Evolutionary conservation across 2,113 vertebrate species (phyloP).

Genomic region (Sorex araneus): DNA sequence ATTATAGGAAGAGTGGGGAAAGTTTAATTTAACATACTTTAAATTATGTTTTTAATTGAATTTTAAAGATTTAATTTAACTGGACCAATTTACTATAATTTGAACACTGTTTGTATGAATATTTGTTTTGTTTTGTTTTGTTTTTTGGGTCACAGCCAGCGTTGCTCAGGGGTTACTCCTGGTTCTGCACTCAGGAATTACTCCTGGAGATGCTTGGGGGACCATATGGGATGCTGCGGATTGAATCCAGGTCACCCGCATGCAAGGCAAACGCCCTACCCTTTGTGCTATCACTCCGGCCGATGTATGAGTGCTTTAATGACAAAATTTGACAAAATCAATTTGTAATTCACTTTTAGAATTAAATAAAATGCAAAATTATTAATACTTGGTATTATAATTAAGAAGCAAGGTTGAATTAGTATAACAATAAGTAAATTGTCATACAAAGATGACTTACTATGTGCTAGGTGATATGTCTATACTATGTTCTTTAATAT

Average conservation of each 20-base stretch:
- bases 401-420: background rate
- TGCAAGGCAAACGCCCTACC: too few species aligned
- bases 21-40: background rate
- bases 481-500: background rate
- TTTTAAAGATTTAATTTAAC: conserved; percentile 32
- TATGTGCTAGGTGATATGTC: background rate
- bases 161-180: too few species aligned
- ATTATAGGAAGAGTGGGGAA: background rate
- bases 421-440: background rate
- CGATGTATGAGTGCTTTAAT: too few species aligned
- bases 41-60: conserved; percentile 46
- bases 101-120: background rate
- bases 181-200: too few species aligned
- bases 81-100: background rate
- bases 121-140: too few species aligned
- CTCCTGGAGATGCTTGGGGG: too few species aligned
- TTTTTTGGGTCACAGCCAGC: too few species aligned
- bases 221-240: too few species aligned
- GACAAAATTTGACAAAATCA: background rate
- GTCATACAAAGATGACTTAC: background rate
- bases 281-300: too few species aligned
- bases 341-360: background rate
- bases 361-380: conserved; percentile 32
- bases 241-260: too few species aligned
- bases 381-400: background rate